Percentiles rank a stretch among this genome's conserved stretches.
Conservation (phyloP, 2,797 vertebrate species). For the Chiroxiphia lanceolata region DNA sequence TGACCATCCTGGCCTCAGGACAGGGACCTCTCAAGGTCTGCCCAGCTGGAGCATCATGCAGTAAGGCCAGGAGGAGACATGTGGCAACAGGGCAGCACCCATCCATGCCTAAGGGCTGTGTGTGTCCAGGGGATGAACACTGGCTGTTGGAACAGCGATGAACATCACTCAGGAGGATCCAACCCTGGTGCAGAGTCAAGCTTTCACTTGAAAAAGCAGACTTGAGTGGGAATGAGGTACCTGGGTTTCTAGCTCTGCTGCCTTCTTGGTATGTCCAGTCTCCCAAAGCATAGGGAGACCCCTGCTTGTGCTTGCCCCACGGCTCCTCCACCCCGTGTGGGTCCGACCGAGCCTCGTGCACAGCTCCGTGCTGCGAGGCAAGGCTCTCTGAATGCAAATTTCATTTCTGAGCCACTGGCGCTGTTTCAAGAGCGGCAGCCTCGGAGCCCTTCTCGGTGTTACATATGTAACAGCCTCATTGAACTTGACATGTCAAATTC, state of each 20-base stretch:
- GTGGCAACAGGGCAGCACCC: neutral
- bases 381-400: conserved; percentile 73
- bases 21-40: neutral
- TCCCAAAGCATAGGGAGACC: neutral
- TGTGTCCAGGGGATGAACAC: rapidly evolving
- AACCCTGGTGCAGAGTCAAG: neutral
- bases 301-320: neutral
- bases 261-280: neutral
- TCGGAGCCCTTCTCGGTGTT: conserved; percentile 74
- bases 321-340: rapidly evolving
- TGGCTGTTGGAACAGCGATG: rapidly evolving
- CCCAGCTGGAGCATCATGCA: neutral
- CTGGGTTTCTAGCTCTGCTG: neutral
- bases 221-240: neutral
- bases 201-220: neutral
- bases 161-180: neutral
- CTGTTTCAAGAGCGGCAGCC: conserved; percentile 74
- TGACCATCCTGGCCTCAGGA: neutral
- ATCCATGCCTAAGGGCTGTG: neutral
- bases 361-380: neutral
- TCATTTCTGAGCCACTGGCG: conserved; percentile 77
- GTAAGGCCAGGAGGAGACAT: rapidly evolving
- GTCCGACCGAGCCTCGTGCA: neutral
- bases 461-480: conserved; percentile 89
- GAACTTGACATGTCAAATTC: conserved; percentile 97